These are phyloP conservation scores for Hypolimnas misippus DNA, from an alignment of 2,888 invertebrate species.

Conservation along the genomic window DNA sequence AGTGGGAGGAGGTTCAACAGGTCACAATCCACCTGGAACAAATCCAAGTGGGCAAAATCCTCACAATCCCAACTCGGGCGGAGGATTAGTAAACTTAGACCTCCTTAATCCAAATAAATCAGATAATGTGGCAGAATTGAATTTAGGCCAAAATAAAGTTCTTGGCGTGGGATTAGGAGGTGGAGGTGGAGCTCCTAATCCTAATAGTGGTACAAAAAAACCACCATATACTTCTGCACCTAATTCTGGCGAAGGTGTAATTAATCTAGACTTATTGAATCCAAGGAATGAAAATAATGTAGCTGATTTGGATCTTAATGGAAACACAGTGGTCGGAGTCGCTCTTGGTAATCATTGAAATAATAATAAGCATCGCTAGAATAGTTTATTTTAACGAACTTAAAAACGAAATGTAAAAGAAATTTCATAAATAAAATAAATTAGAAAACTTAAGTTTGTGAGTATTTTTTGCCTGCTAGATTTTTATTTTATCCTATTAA, in stretches of 20 bases:
- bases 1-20: not conserved
- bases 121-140: slow-evolving; percentile 40
- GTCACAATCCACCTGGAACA: not conserved
- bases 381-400: no score
- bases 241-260: slow-evolving; percentile 10
- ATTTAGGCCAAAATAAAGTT: slow-evolving; percentile 37
- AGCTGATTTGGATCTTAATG: slow-evolving; percentile 16
- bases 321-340: slow-evolving; percentile 17
- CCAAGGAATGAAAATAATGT: slow-evolving; percentile 23
- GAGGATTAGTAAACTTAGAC: slow-evolving; percentile 37
- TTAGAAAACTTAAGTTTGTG: not conserved
- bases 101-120: slow-evolving; percentile 39
- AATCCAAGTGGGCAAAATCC: not conserved
- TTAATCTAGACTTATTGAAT: slow-evolving; percentile 22
- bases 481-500: no score
- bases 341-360: slow-evolving; percentile 2
- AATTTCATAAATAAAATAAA: not conserved
- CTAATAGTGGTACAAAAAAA: not conserved
- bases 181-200: not conserved
- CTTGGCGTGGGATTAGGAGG: slow-evolving; percentile 39
- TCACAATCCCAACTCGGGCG: slow-evolving; percentile 25
- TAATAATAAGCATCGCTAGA: not conserved
- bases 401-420: not conserved
- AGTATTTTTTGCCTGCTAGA: not conserved
- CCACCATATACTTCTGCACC: not conserved